These are phyloP conservation scores for Melanophora roralis DNA, from an alignment of 2,888 invertebrate species.

Conservation along the genomic window DNA sequence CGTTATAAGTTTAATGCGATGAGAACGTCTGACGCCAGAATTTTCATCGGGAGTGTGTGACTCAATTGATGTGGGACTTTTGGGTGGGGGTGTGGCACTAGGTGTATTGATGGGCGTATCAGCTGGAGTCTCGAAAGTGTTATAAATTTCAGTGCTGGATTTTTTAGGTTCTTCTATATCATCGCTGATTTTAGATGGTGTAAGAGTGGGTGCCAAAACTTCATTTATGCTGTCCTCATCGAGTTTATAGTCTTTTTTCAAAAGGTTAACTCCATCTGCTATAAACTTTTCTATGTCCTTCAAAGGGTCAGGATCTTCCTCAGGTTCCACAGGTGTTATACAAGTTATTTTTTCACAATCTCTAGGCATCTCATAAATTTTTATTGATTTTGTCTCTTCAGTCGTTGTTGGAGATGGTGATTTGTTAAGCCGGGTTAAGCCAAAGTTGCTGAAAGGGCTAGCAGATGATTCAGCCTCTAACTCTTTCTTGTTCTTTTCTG, in stretches of 20 bases:
- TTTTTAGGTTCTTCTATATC: neutral
- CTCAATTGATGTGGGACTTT: constrained; percentile 59
- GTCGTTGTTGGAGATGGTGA: constrained; percentile 18
- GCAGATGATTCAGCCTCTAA: neutral
- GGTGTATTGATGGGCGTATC: constrained; percentile 67
- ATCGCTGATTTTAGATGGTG: constrained; percentile 10
- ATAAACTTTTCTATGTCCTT: constrained; percentile 75
- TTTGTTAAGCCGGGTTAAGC: neutral
- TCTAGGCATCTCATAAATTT: neutral
- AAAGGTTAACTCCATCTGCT: constrained; percentile 73
- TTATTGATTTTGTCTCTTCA: neutral
- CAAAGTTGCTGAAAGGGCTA: neutral
- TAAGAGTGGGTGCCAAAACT: constrained; percentile 20
- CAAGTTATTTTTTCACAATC: constrained; percentile 14
- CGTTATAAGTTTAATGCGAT: constrained; percentile 86
- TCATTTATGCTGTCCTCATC: constrained; percentile 67
- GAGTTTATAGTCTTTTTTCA: constrained; percentile 72
- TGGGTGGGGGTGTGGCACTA: constrained; percentile 65
- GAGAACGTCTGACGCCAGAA: constrained; percentile 83
- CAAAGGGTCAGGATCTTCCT: constrained; percentile 70
- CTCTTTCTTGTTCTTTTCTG: constrained; percentile 1
- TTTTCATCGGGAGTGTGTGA: constrained; percentile 55
- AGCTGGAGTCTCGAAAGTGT: constrained; percentile 68
- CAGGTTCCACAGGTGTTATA: constrained; percentile 24
- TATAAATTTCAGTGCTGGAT: neutral